These are phyloP conservation scores for Pogonognathellus flavescens DNA, from an alignment of 1,140 invertebrate genomes.

Conservation along the genomic window DNA sequence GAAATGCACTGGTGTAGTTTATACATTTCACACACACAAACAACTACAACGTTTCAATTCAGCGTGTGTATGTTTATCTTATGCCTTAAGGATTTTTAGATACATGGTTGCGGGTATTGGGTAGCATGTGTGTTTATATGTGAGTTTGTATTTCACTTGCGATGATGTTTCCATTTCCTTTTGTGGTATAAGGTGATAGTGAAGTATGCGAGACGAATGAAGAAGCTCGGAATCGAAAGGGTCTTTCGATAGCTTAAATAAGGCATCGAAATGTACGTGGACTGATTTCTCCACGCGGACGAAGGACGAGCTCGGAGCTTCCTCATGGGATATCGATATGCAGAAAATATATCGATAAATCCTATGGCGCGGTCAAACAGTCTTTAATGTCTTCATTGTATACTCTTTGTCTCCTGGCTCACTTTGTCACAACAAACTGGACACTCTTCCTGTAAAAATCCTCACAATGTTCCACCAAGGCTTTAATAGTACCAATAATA, in stretches of 20 bases:
- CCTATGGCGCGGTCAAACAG: conserved; percentile 17
- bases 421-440: neutral
- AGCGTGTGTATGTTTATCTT: no score
- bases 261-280: conserved; percentile 47
- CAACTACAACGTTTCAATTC: no score
- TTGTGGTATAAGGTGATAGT: neutral
- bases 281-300: conserved; percentile 43
- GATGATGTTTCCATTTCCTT: no score
- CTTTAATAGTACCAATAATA: no score
- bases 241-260: conserved; percentile 49
- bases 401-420: neutral
- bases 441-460: neutral
- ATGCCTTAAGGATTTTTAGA: no score
- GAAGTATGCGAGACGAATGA: conserved; percentile 5
- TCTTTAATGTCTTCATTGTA: conserved; percentile 19
- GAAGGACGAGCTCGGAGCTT: conserved; percentile 33
- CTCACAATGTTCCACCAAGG: neutral
- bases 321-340: conserved; percentile 28
- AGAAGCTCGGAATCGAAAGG: conserved; percentile 21
- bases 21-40: no score
- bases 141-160: no score
- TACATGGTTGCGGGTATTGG: no score
- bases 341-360: conserved; percentile 49
- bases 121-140: no score
- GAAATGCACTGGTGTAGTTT: no score